These are phyloP conservation scores for Siniperca knerii DNA, from an alignment of 2,113 vertebrate genomes.

Conservation along the genomic window DNA sequence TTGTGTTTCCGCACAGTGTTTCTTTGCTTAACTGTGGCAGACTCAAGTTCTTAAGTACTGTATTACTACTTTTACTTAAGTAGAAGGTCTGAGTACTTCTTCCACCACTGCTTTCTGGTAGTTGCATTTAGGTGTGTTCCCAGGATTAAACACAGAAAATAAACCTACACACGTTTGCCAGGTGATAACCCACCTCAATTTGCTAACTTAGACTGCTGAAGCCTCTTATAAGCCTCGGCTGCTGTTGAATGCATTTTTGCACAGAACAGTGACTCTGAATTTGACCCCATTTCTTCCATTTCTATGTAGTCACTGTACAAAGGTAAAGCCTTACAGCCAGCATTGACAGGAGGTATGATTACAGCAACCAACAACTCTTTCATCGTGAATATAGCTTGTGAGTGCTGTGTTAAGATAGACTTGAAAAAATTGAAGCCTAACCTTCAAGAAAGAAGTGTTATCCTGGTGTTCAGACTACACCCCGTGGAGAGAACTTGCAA, in stretches of 20 bases:
- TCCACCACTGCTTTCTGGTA: no score
- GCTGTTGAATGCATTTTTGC: neutral
- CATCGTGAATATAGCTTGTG: neutral
- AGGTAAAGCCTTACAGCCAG: neutral
- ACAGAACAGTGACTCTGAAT: neutral
- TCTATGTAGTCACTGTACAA: neutral
- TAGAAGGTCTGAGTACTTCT: no score
- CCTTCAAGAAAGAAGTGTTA: neutral
- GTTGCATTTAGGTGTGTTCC: neutral
- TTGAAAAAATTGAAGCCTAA: neutral
- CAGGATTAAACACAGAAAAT: neutral
- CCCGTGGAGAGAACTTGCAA: neutral
- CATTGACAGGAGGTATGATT: neutral
- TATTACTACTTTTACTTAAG: no score
- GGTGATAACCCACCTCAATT: conserved; percentile 3
- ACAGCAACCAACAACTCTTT: neutral
- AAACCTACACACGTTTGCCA: neutral
- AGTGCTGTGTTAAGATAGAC: neutral
- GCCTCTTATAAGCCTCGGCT: neutral
- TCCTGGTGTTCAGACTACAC: neutral
- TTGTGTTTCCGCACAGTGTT: no score
- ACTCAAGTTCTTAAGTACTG: no score
- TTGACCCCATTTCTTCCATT: neutral
- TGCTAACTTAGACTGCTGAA: neutral
- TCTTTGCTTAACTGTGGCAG: no score